Percentiles rank a stretch among this genome's conserved stretches.
phyloP scores from a whole-genome alignment of 2,888 invertebrate species.

The Orthosia incerta region DNA sequence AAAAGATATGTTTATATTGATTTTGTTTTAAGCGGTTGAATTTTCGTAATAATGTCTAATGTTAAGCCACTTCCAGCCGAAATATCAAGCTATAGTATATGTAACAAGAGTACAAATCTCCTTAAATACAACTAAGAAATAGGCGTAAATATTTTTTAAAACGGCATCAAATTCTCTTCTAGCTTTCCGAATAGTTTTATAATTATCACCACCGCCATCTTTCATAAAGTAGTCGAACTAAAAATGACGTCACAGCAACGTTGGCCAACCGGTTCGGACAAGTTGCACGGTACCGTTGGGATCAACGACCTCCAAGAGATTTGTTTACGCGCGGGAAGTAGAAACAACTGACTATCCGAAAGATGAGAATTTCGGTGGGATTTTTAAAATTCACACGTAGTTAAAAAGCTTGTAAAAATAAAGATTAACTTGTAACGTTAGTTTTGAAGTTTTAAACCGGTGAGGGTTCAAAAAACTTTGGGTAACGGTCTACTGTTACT shows the following conservation, averaged over 20 bases:
- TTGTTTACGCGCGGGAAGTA: constrained; percentile 87
- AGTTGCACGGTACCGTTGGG: constrained; percentile 88
- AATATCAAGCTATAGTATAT: not conserved
- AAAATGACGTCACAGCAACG: constrained; percentile 83
- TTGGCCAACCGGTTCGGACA: constrained; percentile 79
- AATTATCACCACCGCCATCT: constrained; percentile 71
- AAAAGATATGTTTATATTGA: not conserved
- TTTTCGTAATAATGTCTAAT: not conserved
- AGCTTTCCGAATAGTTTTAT: not conserved
- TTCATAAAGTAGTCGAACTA: constrained; percentile 72
- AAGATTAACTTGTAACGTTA: constrained; percentile 71
- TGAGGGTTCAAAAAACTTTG: constrained; percentile 70
- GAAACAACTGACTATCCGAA: constrained; percentile 72
- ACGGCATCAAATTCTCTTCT: not conserved
- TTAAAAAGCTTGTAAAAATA: constrained; percentile 63
- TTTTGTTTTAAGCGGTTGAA: not conserved
- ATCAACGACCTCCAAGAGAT: constrained; percentile 82
- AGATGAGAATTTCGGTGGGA: constrained; percentile 74
- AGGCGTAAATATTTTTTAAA: not conserved
- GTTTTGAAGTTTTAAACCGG: constrained; percentile 61
- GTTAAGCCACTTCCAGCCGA: not conserved
- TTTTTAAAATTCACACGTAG: constrained; percentile 74
- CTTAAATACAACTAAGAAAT: not conserved
- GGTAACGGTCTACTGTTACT: constrained; percentile 51
- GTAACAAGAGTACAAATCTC: not conserved